A percentile compares a stretch with the other conserved stretches of the same genome.
Evolutionary conservation across 2,888 invertebrate species (phyloP).

Genomic region (Pyrochroa serraticornis): DNA sequence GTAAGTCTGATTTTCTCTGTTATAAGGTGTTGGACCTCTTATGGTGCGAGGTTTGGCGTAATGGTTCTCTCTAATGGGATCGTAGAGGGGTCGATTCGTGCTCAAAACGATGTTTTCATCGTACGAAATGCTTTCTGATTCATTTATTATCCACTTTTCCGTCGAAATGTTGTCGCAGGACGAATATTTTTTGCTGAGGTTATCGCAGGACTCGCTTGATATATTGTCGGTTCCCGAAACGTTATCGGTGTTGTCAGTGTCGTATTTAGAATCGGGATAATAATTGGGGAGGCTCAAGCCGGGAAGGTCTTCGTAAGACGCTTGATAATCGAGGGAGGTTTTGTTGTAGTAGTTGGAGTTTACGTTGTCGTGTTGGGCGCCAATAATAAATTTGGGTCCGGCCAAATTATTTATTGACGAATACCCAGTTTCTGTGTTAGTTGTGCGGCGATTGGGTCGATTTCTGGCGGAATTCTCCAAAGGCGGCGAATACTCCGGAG

Average conservation of each 20-base stretch:
- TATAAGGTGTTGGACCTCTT: conserved; percentile 49
- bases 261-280: conserved; percentile 58
- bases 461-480: conserved; percentile 31
- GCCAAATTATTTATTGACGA: conserved; percentile 22
- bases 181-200: conserved; percentile 54
- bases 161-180: conserved; percentile 37
- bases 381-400: conserved; percentile 24
- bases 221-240: conserved; percentile 56
- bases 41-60: conserved; percentile 51
- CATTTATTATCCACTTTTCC: conserved; percentile 34
- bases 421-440: conserved; percentile 17
- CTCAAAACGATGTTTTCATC: conserved; percentile 55
- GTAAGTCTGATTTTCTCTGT: conserved; percentile 35
- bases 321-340: conserved; percentile 58
- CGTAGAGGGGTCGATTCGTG: conserved; percentile 48
- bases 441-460: conserved; percentile 10
- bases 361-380: conserved; percentile 60
- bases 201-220: conserved; percentile 49
- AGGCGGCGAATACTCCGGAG: conserved; percentile 42
- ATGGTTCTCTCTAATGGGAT: conserved; percentile 37
- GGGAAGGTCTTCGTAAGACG: conserved; percentile 46
- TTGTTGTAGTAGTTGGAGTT: conserved; percentile 66
- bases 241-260: conserved; percentile 61
- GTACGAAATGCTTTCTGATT: conserved; percentile 50
- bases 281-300: conserved; percentile 56